Evolutionary conservation across 2,113 vertebrate species (phyloP), one percentile per base, ranked within the genome.

Genomic region (Albula glossodonta): DNA sequence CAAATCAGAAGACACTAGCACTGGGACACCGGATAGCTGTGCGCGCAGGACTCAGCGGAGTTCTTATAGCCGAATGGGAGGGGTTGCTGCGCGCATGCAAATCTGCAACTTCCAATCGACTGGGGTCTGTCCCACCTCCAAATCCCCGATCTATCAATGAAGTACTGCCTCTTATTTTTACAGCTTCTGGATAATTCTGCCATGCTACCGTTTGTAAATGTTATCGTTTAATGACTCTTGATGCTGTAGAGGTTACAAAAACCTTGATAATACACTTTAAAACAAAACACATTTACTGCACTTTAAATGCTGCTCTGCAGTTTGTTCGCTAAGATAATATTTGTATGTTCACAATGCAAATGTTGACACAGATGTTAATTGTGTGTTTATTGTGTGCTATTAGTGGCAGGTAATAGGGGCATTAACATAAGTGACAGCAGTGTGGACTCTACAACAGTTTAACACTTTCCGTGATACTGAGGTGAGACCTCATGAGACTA

Each of bases 51-150:
- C 13, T 89, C 87, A 91, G 91, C 88, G 87, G 89, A 78, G 56
- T 86, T 91, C 93, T 95, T 95, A 94, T 94, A 95, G 86, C 89
- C 60, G 78, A 87, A 92, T 92, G 93, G 95, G 94, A 92, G 95
- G 94, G 93, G 94, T 87, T 80, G 25, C 57, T 25, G 56, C 11
- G 9, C 51, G 51, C 52, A 90, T 89, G 86, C 87, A 90, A 88
- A 91, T 87, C 60, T 25, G 50, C 51, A 83, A 74, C 82, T 81
- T 85, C 81, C 87, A 88, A 83, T 83, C 51, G 80, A 78, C 82
- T n/a, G 15, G 5, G 12, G 41, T 22, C 48, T 5, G 19, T 82
- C 48, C 81, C 85, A 81, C 63, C n/a, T 60, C 80, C 81, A 78
- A 78, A 78, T 86, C 56, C 79, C 63, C 41, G 22, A 22, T 80